Conservation (phyloP, 2,113 vertebrate genomes). For the Apus apus region DNA sequence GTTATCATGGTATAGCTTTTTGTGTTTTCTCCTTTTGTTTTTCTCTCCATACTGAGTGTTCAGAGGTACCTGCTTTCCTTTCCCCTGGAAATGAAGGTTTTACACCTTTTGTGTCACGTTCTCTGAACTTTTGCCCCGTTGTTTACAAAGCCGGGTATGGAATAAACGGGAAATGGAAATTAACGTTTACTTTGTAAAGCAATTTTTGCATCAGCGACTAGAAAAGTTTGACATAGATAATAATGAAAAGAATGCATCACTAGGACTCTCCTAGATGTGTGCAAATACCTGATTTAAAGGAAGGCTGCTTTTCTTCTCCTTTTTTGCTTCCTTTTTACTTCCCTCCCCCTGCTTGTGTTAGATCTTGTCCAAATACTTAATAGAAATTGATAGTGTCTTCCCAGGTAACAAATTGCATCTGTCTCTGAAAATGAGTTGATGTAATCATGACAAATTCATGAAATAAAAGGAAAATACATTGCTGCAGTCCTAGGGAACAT, state of each 20-base stretch:
- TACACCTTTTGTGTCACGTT: not conserved
- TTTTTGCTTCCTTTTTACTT: not conserved
- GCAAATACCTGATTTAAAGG: not conserved
- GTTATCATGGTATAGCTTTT: not conserved
- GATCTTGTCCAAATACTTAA: conserved; percentile 43
- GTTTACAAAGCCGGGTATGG: not conserved
- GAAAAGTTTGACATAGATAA: not conserved
- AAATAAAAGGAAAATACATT: conserved; percentile 37
- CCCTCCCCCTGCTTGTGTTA: not conserved
- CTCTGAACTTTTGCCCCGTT: not conserved
- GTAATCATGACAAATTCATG: conserved; percentile 60
- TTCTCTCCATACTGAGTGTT: not conserved
- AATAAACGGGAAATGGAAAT: not conserved
- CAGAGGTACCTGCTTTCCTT: not conserved
- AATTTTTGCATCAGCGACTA: not conserved
- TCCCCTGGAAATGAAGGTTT: not conserved
- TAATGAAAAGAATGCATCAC: not conserved
- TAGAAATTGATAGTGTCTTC: conserved; percentile 34
- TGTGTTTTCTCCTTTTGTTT: not conserved
- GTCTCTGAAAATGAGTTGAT: conserved; percentile 32
- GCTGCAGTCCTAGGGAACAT: not conserved
- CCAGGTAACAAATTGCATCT: conserved; percentile 41
- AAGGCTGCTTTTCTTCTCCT: not conserved
- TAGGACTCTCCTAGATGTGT: not conserved
- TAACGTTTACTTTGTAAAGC: not conserved